phyloP scores from a whole-genome alignment of 2,113 vertebrate genomes.

The Anser cygnoides region DNA sequence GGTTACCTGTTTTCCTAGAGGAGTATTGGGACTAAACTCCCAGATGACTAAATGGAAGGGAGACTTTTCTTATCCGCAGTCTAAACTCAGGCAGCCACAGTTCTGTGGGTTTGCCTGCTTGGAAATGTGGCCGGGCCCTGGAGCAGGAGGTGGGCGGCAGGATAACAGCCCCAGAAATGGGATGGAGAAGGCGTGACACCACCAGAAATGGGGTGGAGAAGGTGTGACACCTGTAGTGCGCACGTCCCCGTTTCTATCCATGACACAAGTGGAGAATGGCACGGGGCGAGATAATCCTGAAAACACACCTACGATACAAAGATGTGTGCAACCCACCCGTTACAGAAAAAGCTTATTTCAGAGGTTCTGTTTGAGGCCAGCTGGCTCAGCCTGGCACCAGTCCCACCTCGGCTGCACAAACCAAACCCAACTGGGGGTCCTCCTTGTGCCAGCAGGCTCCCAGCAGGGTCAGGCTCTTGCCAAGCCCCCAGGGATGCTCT shows the following conservation, averaged over 20 bases:
- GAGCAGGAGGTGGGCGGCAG: background rate
- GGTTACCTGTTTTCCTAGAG: background rate
- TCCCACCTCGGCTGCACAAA: background rate
- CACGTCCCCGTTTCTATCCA: background rate
- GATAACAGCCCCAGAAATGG: background rate
- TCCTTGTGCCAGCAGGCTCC: background rate
- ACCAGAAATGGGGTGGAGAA: background rate
- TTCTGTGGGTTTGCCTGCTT: background rate
- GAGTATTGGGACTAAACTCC: background rate
- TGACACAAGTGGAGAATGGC: background rate
- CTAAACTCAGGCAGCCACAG: background rate
- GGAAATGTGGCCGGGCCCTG: background rate
- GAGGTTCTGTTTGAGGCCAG: background rate
- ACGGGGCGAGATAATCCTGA: background rate
- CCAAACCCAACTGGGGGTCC: background rate
- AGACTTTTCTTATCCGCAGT: background rate
- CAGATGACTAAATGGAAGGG: background rate
- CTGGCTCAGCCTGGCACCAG: background rate
- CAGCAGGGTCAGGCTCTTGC: background rate
- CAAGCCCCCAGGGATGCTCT: background rate
- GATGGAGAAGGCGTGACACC: background rate
- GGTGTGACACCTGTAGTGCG: too few relatives aligned
- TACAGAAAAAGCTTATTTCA: background rate
- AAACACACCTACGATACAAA: background rate
- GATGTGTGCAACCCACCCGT: background rate